These are phyloP conservation scores for Aporophyla nigra DNA, from an alignment of 2,888 invertebrate genomes.

Conservation along the genomic window DNA sequence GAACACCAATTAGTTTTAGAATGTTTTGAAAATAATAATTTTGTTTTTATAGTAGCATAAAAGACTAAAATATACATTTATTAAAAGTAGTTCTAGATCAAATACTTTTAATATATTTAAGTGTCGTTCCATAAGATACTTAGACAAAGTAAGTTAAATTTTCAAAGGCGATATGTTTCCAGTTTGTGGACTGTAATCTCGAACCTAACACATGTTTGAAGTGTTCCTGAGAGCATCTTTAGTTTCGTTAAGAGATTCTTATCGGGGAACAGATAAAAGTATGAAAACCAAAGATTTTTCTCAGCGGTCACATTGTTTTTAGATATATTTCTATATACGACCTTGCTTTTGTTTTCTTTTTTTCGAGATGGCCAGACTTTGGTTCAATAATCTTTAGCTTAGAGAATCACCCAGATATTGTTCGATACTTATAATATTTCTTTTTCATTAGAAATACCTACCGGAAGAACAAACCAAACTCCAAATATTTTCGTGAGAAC, in stretches of 20 bases:
- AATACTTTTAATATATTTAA: background rate
- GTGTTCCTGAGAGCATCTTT: conserved; percentile 37
- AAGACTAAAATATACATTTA: too few species aligned
- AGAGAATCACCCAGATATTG: too few species aligned
- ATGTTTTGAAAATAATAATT: too few species aligned
- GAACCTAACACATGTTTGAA: conserved; percentile 42
- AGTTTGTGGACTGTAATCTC: conserved; percentile 53
- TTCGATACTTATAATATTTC: background rate
- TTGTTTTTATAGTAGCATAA: background rate
- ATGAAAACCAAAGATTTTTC: background rate
- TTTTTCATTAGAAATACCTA: background rate
- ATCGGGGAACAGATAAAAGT: conserved; percentile 21
- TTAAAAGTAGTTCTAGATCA: background rate
- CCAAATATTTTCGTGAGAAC: background rate
- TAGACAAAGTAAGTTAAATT: too few species aligned
- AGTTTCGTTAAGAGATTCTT: conserved; percentile 51
- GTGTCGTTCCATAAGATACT: background rate
- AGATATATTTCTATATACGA: background rate
- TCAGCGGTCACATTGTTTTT: background rate
- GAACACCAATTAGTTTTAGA: too few species aligned
- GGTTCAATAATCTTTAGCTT: background rate
- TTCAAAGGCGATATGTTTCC: conserved; percentile 34
- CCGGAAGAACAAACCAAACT: background rate
- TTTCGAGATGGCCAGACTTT: too few species aligned
- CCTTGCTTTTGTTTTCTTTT: background rate